Evolutionary conservation across 2,113 vertebrate species (phyloP).

Genomic region (Chionis minor): DNA sequence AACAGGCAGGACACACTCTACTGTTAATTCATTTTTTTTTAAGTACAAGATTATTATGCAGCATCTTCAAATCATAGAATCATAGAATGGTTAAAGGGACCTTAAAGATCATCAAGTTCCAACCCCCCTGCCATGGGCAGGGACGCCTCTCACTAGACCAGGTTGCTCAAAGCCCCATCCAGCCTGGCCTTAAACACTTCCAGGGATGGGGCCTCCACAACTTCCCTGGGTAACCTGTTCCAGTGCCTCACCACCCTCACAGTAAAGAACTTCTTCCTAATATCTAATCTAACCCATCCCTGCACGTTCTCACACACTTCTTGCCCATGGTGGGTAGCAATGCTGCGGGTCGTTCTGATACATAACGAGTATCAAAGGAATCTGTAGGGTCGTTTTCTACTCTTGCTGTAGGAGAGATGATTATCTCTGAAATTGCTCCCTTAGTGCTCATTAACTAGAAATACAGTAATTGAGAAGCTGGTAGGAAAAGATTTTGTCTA

Average conservation of each 20-base stretch:
- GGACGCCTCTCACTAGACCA: no score
- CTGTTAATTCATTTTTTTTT: not conserved
- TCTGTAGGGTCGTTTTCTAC: conserved; percentile 53
- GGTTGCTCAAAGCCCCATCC: no score
- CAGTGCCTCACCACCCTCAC: no score
- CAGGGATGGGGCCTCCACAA: no score
- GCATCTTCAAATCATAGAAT: conserved; percentile 9
- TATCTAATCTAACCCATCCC: not conserved
- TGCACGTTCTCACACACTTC: not conserved
- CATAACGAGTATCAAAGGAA: conserved; percentile 32
- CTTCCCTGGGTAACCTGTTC: no score
- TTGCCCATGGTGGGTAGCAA: not conserved
- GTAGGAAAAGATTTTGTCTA: conserved; percentile 59
- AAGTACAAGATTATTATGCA: not conserved
- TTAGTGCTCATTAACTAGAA: conserved; percentile 67
- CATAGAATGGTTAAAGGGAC: no score
- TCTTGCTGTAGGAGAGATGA: conserved; percentile 44
- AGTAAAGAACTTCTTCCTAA: no score
- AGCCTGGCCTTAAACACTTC: no score
- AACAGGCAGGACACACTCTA: not conserved
- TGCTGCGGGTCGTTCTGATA: conserved; percentile 41
- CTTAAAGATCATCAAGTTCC: no score
- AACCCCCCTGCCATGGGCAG: no score
- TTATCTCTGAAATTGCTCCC: conserved; percentile 67
- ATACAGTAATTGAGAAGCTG: conserved; percentile 58